Conservation (phyloP, 1,140 invertebrate genomes). For the Drosophila elegans region DNA sequence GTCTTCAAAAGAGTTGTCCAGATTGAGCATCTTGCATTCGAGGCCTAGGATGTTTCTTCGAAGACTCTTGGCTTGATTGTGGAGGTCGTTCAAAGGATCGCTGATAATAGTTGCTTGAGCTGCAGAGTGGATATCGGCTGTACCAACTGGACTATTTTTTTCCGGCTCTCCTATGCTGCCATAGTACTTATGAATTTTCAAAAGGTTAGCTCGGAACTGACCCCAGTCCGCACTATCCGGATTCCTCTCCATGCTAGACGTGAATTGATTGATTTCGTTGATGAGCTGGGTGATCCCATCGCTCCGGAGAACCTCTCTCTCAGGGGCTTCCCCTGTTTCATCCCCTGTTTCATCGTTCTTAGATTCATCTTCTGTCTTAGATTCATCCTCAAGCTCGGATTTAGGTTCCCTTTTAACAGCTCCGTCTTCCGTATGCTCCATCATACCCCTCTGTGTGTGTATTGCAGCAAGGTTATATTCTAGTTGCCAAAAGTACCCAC, state of each 20-base stretch:
- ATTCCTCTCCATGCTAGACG: slow-evolving; percentile 12
- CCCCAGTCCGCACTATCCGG: slow-evolving; percentile 32
- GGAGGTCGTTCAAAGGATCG: not conserved
- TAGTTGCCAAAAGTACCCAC: not conserved
- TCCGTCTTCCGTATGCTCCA: not conserved
- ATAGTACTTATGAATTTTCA: slow-evolving; percentile 44
- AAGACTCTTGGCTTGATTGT: not conserved
- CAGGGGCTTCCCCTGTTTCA: not conserved
- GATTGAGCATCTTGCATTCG: slow-evolving; percentile 17
- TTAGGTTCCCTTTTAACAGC: no score
- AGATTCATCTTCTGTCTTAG: not conserved
- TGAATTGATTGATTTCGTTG: slow-evolving; percentile 44
- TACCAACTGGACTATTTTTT: not conserved
- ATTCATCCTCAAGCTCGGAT: not conserved
- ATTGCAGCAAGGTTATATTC: not conserved
- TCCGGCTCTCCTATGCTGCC: not conserved
- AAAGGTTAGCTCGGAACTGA: slow-evolving; percentile 38
- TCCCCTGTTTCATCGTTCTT: not conserved
- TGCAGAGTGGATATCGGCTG: not conserved
- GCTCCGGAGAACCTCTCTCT: not conserved
- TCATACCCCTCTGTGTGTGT: slow-evolving; percentile 22
- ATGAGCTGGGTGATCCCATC: slow-evolving; percentile 15
- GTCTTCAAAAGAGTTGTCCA: slow-evolving; percentile 16
- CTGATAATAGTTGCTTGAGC: not conserved
- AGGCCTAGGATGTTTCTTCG: slow-evolving; percentile 9